Conservation (phyloP, 2,113 vertebrate species). For the Rhinoptilus africanus region DNA sequence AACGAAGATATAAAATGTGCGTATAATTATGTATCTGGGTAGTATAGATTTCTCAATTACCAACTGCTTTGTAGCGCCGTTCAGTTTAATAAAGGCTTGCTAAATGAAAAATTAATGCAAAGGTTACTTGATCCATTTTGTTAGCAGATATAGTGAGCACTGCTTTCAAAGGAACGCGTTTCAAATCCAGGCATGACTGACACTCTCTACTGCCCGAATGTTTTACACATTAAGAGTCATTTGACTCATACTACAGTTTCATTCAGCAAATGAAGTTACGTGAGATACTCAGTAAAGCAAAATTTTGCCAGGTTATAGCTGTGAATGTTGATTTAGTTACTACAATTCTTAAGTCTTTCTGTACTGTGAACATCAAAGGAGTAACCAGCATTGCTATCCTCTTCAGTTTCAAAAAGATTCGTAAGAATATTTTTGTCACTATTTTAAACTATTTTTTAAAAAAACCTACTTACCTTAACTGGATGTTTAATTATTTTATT, state of each 20-base stretch:
- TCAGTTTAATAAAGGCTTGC: conserved; percentile 43
- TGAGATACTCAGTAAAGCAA: neutral
- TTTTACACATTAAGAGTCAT: neutral
- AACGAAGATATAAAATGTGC: neutral
- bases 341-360: conserved; percentile 1
- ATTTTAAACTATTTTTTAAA: neutral
- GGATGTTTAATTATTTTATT: neutral
- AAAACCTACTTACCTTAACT: neutral
- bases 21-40: neutral
- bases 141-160: neutral
- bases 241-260: neutral
- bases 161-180: neutral
- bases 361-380: neutral
- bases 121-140: neutral
- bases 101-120: conserved; percentile 43
- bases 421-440: neutral
- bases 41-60: conserved; percentile 53
- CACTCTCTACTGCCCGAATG: neutral
- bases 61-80: neutral
- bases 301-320: neutral
- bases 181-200: neutral
- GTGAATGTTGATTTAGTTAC: neutral
- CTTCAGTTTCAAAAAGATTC: neutral
- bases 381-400: neutral
- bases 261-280: conserved; percentile 14